phyloP scores from a whole-genome alignment of 1,140 invertebrate species.

The Nephila pilipes region DNA sequence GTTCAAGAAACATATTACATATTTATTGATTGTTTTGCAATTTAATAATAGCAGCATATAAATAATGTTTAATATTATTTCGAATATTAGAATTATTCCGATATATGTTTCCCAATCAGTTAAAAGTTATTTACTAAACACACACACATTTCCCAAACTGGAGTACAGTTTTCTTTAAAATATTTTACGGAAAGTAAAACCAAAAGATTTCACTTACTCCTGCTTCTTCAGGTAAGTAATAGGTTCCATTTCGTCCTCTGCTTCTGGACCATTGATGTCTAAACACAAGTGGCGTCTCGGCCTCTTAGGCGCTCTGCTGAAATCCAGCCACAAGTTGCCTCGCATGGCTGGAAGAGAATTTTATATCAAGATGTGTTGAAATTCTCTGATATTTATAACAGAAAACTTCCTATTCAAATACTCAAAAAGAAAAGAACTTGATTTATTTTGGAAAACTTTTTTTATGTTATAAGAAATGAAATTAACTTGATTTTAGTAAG shows the following conservation, averaged over 20 bases:
- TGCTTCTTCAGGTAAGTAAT: constrained; percentile 61
- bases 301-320: constrained; percentile 65
- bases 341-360: constrained; percentile 9
- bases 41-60: too few relatives aligned
- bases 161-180: neutral
- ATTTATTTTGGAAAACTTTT: too few relatives aligned
- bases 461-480: too few relatives aligned
- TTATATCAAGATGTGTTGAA: neutral
- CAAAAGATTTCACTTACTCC: constrained; percentile 17
- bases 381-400: neutral
- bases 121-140: too few relatives aligned
- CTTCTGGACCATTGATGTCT: constrained; percentile 10
- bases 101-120: too few relatives aligned
- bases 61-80: too few relatives aligned
- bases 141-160: neutral
- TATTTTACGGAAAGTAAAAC: neutral
- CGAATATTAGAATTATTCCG: too few relatives aligned
- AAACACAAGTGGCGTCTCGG: constrained; percentile 60
- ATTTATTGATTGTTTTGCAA: too few relatives aligned
- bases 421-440: too few relatives aligned
- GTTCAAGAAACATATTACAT: too few relatives aligned
- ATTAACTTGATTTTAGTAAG: too few relatives aligned
- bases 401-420: too few relatives aligned
- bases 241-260: constrained; percentile 43
- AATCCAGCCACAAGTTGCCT: constrained; percentile 62